Evolutionary conservation across 2,888 invertebrate genomes (phyloP).

Genomic region (Halictus quadricinctus): DNA sequence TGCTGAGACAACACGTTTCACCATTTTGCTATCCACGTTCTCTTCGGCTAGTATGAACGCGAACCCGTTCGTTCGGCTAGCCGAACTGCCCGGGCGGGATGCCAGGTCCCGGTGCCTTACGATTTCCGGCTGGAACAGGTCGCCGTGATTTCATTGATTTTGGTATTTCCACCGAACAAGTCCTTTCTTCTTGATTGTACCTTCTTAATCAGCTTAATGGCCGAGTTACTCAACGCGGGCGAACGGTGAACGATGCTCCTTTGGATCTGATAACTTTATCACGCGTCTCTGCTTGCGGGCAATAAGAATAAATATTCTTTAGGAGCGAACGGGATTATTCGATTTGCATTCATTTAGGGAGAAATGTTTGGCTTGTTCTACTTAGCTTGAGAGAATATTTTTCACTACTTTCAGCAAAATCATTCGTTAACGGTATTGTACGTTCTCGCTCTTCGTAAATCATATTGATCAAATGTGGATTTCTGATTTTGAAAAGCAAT

Average conservation of each 20-base stretch:
- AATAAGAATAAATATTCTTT: neutral
- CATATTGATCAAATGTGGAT: too few relatives aligned
- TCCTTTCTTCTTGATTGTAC: constrained; percentile 41
- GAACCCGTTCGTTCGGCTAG: constrained; percentile 12
- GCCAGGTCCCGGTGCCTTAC: constrained; percentile 26
- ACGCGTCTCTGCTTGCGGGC: neutral
- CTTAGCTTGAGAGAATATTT: too few relatives aligned
- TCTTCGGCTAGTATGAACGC: constrained; percentile 39
- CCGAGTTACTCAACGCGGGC: constrained; percentile 19
- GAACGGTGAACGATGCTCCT: constrained; percentile 20
- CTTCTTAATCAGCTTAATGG: constrained; percentile 41
- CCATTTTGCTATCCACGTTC: constrained; percentile 32
- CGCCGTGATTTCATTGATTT: constrained; percentile 47
- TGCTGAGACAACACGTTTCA: constrained; percentile 57
- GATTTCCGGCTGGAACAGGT: constrained; percentile 30
- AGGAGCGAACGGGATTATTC: neutral
- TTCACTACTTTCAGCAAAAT: too few relatives aligned
- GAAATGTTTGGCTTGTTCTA: too few relatives aligned
- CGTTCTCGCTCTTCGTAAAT: too few relatives aligned
- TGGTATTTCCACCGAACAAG: constrained; percentile 23
- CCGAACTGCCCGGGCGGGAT: constrained; percentile 36
- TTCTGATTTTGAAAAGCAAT: too few relatives aligned
- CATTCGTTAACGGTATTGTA: too few relatives aligned
- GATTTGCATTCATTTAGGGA: neutral
- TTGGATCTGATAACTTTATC: constrained; percentile 11